Conservation (phyloP, 2,888 invertebrate genomes). For the Caenorhabditis uteleia region DNA sequence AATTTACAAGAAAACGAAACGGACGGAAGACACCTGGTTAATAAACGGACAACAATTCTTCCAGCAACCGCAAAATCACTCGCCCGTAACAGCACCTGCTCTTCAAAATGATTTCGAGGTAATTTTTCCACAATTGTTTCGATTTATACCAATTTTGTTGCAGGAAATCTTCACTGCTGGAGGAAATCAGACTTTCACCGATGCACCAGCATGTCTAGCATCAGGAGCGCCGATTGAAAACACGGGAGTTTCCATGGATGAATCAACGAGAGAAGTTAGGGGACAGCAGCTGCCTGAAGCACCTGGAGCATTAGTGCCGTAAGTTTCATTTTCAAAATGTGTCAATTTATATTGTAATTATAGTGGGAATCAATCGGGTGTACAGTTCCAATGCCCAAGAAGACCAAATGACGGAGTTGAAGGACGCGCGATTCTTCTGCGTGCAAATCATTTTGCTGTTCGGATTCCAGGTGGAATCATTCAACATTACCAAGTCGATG, state of each 20-base stretch:
- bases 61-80: slow-evolving; percentile 13
- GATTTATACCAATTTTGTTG: slow-evolving; percentile 13
- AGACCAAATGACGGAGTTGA: slow-evolving; percentile 95
- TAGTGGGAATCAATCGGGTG: slow-evolving; percentile 12
- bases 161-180: slow-evolving; percentile 44
- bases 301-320: slow-evolving; percentile 6
- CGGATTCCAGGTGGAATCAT: slow-evolving; percentile 97
- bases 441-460: slow-evolving; percentile 98
- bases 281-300: slow-evolving; percentile 6
- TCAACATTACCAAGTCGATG: slow-evolving; percentile 98
- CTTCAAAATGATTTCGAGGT: slow-evolving; percentile 38
- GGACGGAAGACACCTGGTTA: too few species aligned
- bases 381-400: slow-evolving; percentile 88
- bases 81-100: slow-evolving; percentile 25
- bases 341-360: slow-evolving; percentile 1
- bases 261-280: slow-evolving; percentile 6
- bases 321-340: neutral
- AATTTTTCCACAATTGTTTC: neutral
- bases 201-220: slow-evolving; percentile 44
- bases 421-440: slow-evolving; percentile 90
- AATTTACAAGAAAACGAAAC: too few species aligned
- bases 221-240: slow-evolving; percentile 55
- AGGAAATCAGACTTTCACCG: slow-evolving; percentile 40
- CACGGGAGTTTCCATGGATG: slow-evolving; percentile 20
- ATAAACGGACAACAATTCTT: slow-evolving; percentile 10